phyloP scores from a whole-genome alignment of 2,797 vertebrate genomes.

The Myripristis jacobus region DNA sequence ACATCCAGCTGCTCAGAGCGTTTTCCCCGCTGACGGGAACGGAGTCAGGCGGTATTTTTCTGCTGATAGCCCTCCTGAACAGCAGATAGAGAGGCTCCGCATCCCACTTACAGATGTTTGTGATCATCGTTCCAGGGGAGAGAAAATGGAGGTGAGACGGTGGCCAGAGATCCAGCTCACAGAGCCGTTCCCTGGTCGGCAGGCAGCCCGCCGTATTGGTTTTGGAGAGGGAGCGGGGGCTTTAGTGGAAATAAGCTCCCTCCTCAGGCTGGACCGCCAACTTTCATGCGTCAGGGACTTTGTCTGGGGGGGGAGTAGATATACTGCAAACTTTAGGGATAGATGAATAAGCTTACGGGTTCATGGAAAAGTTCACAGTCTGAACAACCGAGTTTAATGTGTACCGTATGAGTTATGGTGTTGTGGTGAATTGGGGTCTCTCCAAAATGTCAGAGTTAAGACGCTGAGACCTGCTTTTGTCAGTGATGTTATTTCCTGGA shows the following conservation, averaged over 20 bases:
- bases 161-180: slow-evolving; percentile 55
- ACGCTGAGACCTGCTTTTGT: slow-evolving; percentile 27
- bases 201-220: slow-evolving; percentile 46
- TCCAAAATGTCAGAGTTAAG: slow-evolving; percentile 50
- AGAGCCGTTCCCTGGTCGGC: slow-evolving; percentile 47
- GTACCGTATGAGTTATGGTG: slow-evolving; percentile 67
- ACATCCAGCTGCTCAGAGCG: slow-evolving; percentile 52
- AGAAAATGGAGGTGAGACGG: slow-evolving; percentile 61
- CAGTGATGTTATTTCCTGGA: slow-evolving; percentile 62
- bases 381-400: slow-evolving; percentile 60
- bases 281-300: slow-evolving; percentile 48
- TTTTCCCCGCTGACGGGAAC: slow-evolving; percentile 39
- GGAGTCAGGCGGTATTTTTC: slow-evolving; percentile 43
- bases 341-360: slow-evolving; percentile 54
- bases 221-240: slow-evolving; percentile 55
- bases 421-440: slow-evolving; percentile 51
- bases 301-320: slow-evolving; percentile 33
- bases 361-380: slow-evolving; percentile 69
- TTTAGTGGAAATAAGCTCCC: slow-evolving; percentile 47
- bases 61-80: slow-evolving; percentile 63
- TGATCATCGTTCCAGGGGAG: slow-evolving; percentile 62
- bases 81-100: slow-evolving; percentile 52
- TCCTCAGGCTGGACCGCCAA: slow-evolving; percentile 41
- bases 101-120: slow-evolving; percentile 78
- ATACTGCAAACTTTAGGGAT: slow-evolving; percentile 45